phyloP scores from a whole-genome alignment of 2,113 vertebrate species.

The Spea bombifrons region DNA sequence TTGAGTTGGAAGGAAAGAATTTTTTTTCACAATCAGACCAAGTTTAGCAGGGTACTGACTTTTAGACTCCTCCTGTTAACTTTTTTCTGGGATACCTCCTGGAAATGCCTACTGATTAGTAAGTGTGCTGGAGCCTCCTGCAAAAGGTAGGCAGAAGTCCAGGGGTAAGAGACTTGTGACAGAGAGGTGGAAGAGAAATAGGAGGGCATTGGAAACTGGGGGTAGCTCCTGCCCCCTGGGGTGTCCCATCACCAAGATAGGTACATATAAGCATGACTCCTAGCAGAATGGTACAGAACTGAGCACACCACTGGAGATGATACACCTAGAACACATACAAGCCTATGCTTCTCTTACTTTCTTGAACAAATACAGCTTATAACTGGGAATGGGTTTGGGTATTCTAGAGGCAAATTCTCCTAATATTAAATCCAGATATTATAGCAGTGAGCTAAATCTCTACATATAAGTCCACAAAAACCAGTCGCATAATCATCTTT shows the following conservation, averaged over 20 bases:
- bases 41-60: conserved; percentile 62
- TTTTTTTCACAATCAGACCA: conserved; percentile 61
- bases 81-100: conserved; percentile 64
- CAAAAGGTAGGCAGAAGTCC: conserved; percentile 72
- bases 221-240: conserved; percentile 27
- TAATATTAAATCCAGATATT: too few species aligned
- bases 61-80: conserved; percentile 64
- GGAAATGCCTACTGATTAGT: conserved; percentile 62
- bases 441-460: too few species aligned
- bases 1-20: conserved; percentile 59
- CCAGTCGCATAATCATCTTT: too few species aligned
- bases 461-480: too few species aligned
- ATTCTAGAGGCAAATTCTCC: neutral
- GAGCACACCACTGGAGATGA: neutral
- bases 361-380: too few species aligned
- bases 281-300: neutral
- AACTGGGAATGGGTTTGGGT: neutral
- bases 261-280: conserved; percentile 1
- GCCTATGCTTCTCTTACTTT: neutral
- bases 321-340: neutral
- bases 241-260: conserved; percentile 29
- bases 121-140: conserved; percentile 68
- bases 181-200: conserved; percentile 51
- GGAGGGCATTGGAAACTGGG: conserved; percentile 10
- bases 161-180: conserved; percentile 60